Percentiles rank a stretch among this genome's conserved stretches.
Evolutionary conservation across 2,888 invertebrate genomes (phyloP).

Genomic region (Chrysomela aeneicollis): DNA sequence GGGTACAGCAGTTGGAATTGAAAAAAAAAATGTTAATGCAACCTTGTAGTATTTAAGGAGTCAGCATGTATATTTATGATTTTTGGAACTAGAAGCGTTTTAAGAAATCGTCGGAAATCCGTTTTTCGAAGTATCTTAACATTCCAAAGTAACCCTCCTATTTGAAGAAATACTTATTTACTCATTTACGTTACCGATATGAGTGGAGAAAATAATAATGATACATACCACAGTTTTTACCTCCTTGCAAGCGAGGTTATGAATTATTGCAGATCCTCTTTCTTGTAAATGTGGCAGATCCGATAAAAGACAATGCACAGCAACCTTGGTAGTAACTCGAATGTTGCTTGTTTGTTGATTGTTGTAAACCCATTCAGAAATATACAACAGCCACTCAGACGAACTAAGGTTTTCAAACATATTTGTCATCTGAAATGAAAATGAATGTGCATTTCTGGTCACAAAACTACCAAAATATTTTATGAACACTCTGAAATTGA

Average conservation of each 20-base stretch:
- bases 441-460: constrained; percentile 4
- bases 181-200: background rate
- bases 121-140: too few relatives aligned
- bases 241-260: constrained; percentile 94
- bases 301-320: constrained; percentile 83
- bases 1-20: too few relatives aligned
- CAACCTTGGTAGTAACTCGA: constrained; percentile 88
- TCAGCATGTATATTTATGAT: too few relatives aligned
- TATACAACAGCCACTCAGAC: constrained; percentile 93
- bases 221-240: constrained; percentile 96
- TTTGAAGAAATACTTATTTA: background rate
- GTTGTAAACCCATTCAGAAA: constrained; percentile 87
- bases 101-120: too few relatives aligned
- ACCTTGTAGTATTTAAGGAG: too few relatives aligned
- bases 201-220: constrained; percentile 48
- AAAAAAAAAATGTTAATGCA: too few relatives aligned
- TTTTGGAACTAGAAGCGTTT: too few relatives aligned
- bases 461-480: too few relatives aligned
- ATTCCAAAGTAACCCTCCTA: too few relatives aligned
- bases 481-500: too few relatives aligned
- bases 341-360: constrained; percentile 85
- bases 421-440: constrained; percentile 77
- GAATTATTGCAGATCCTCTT: constrained; percentile 84
- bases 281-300: constrained; percentile 77
- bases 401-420: constrained; percentile 88